Conservation (phyloP, 2,797 vertebrate species). For the Lindbergichthys nudifrons region DNA sequence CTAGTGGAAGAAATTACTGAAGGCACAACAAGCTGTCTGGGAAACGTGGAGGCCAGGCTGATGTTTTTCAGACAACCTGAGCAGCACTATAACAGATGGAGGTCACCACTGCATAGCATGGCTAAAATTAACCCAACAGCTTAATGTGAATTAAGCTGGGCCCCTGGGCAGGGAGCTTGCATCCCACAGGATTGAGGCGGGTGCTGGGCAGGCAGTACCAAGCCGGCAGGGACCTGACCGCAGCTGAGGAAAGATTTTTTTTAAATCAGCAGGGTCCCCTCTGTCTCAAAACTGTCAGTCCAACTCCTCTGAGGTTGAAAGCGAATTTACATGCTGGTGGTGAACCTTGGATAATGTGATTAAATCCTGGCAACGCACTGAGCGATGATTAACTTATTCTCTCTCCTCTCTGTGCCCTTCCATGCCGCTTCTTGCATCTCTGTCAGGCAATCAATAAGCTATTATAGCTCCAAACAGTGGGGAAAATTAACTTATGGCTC, state of each 20-base stretch:
- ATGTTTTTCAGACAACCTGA: slow-evolving; percentile 67
- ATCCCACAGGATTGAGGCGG: slow-evolving; percentile 57
- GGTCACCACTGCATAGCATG: slow-evolving; percentile 57
- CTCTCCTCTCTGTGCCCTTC: slow-evolving; percentile 71
- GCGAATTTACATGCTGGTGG: slow-evolving; percentile 78
- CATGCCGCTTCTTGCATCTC: slow-evolving; percentile 74
- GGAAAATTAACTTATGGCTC: slow-evolving; percentile 83
- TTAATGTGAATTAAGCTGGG: slow-evolving; percentile 65
- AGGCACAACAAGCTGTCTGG: slow-evolving; percentile 68
- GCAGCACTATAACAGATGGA: slow-evolving; percentile 67
- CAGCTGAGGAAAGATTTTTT: slow-evolving; percentile 55
- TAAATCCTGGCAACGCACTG: slow-evolving; percentile 75
- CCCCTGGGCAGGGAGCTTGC: slow-evolving; percentile 50
- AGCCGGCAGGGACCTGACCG: slow-evolving; percentile 26
- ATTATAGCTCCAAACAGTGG: slow-evolving; percentile 84
- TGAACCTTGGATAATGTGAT: slow-evolving; percentile 78
- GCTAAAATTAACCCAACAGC: slow-evolving; percentile 69
- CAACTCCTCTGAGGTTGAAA: slow-evolving; percentile 63
- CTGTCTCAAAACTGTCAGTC: slow-evolving; percentile 49
- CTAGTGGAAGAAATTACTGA: slow-evolving; percentile 62
- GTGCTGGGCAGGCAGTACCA: slow-evolving; percentile 45
- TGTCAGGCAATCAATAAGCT: slow-evolving; percentile 87
- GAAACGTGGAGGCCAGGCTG: slow-evolving; percentile 47
- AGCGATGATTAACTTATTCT: slow-evolving; percentile 85
- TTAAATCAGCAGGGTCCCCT: slow-evolving; percentile 40